Conservation (phyloP, 2,888 invertebrate species). For the Penaeus monodon region DNA sequence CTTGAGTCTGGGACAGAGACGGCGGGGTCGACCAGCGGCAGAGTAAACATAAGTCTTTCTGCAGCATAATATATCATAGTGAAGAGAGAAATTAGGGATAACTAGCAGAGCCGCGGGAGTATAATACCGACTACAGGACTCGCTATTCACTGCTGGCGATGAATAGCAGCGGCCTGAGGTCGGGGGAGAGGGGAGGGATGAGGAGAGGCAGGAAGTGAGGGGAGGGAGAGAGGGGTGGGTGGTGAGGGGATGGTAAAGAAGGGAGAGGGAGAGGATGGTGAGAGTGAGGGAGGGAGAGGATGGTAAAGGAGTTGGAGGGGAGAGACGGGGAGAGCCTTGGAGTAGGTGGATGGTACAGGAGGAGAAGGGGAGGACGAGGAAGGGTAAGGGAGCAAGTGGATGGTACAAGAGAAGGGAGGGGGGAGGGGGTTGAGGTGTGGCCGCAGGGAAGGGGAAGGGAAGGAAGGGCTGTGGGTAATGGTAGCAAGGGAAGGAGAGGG, state of each 20-base stretch:
- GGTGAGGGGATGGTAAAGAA: background rate
- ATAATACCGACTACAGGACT: constrained; percentile 37
- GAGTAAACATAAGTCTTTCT: constrained; percentile 53
- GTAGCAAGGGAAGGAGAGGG: background rate
- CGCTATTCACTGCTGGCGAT: constrained; percentile 41
- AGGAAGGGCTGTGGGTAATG: background rate
- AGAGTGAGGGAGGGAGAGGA: background rate
- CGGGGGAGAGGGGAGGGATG: background rate
- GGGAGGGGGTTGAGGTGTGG: too few relatives aligned
- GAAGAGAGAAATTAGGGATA: constrained; percentile 57
- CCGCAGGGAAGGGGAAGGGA: background rate
- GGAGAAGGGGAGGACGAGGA: too few relatives aligned
- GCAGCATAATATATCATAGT: constrained; percentile 56
- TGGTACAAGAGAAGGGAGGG: too few relatives aligned
- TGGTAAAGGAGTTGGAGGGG: too few relatives aligned
- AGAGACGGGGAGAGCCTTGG: background rate
- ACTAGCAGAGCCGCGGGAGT: constrained; percentile 44
- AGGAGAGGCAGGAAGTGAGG: background rate
- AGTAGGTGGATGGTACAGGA: too few relatives aligned
- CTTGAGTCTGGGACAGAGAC: constrained; percentile 45
- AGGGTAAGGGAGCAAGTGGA: too few relatives aligned
- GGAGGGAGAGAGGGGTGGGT: background rate
- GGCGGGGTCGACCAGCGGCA: constrained; percentile 43
- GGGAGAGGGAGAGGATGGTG: background rate
- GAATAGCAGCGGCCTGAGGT: constrained; percentile 18